These are phyloP conservation scores for Stichodactyla helianthus DNA, from an alignment of 64 coral and sea anemone genomes.

Conservation along the genomic window DNA sequence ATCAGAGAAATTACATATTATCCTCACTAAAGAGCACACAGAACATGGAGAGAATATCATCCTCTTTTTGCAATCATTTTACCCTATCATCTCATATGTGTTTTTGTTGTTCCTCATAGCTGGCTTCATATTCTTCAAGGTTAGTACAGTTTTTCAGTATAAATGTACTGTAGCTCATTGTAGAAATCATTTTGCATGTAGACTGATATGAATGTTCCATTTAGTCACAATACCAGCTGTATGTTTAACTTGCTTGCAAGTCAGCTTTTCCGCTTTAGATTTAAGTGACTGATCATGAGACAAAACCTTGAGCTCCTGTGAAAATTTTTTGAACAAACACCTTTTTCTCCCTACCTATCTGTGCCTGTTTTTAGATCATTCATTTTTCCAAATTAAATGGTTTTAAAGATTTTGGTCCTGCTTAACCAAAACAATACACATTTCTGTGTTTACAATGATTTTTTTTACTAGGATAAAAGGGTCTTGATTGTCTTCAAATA, in stretches of 20 bases:
- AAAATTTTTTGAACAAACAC: background rate
- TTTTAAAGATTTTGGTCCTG: background rate
- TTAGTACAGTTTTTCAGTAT: background rate
- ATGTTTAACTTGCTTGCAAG: background rate
- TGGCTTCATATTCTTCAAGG: background rate
- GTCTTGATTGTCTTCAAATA: background rate
- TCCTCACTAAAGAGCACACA: background rate
- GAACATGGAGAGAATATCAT: background rate
- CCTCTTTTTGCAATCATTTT: background rate
- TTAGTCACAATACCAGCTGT: background rate
- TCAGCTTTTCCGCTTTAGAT: background rate
- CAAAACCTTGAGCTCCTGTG: background rate
- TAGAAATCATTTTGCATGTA: background rate
- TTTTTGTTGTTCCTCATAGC: background rate
- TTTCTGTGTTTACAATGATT: background rate
- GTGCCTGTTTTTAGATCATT: background rate
- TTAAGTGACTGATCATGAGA: background rate
- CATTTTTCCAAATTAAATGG: background rate
- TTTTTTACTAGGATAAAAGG: background rate
- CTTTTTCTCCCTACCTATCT: background rate
- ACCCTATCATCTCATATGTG: background rate
- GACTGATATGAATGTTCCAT: background rate
- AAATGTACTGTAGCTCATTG: background rate
- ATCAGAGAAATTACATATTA: conserved; percentile 9
- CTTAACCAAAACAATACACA: background rate